A percentile compares a stretch with the other conserved stretches of the same genome.
These are phyloP conservation scores for Thumatha senex DNA, from an alignment of 2,888 invertebrate genomes.

Conservation along the genomic window DNA sequence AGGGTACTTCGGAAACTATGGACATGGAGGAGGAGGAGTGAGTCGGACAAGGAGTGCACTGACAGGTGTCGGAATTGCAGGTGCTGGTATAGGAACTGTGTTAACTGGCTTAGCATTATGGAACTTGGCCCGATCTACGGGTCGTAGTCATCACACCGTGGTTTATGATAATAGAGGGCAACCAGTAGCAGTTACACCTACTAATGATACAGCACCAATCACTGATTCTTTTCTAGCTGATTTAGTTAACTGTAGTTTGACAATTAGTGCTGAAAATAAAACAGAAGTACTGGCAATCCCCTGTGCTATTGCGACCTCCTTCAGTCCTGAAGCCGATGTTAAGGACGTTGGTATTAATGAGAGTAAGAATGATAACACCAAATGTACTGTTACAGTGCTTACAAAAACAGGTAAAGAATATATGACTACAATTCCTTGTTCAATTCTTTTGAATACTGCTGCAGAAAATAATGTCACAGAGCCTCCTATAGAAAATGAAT, in stretches of 20 bases:
- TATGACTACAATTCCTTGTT: constrained; percentile 78
- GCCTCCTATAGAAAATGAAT: constrained; percentile 46
- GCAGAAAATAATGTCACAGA: constrained; percentile 79
- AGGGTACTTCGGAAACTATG: constrained; percentile 71
- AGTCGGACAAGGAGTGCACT: constrained; percentile 63
- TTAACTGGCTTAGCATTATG: constrained; percentile 77
- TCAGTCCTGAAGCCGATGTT: constrained; percentile 72
- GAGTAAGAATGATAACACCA: constrained; percentile 61
- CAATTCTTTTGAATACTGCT: constrained; percentile 69
- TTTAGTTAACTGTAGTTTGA: constrained; percentile 73
- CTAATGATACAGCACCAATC: constrained; percentile 54
- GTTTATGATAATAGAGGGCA: constrained; percentile 77
- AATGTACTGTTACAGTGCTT: constrained; percentile 72
- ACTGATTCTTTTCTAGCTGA: constrained; percentile 69
- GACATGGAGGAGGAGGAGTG: constrained; percentile 60
- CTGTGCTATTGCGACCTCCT: constrained; percentile 78
- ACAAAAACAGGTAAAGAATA: constrained; percentile 70
- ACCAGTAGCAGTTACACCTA: constrained; percentile 71
- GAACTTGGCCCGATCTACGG: constrained; percentile 78
- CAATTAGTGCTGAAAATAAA: constrained; percentile 63
- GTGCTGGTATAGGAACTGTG: constrained; percentile 75
- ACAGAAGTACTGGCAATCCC: constrained; percentile 77
- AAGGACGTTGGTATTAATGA: constrained; percentile 55
- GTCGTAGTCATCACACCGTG: constrained; percentile 68
- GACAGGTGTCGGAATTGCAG: constrained; percentile 72